Base-by-base conservation (phyloP, 2,113 vertebrate species). In the Manacus vitellinus region DNA sequence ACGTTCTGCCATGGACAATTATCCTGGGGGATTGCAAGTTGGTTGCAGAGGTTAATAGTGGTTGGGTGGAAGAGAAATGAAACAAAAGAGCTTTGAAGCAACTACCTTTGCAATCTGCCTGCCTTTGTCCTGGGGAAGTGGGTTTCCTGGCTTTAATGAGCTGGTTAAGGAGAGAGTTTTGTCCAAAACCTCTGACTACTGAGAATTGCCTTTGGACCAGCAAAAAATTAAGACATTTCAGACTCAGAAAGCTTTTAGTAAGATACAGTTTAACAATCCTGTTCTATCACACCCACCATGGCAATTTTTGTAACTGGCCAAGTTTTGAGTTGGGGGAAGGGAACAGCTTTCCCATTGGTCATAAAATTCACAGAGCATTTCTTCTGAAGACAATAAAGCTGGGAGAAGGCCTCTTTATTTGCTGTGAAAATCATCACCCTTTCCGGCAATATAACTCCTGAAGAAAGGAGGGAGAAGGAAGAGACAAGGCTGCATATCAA, bases 401-500 rank as follows among this genome's bases (percentile, higher is more conserved):
- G 56, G 94, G 94, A 96, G 77, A 95, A 97, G 95, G 95, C 94
- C 96, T 95, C 92, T 98, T 98, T 98, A 97, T 97, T 98, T 98
- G 98, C 98, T 99, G 98, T 99, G 98, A 99, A 99, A 98, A 98
- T 97, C 92, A 92, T 97, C 98, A 98, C 98, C 98, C 97, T 98
- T 98, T 98, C 98, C 97, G 96, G 98, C 96, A 98, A 98, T 98
- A 99, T 98, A 99, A 98, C 97, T 97, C 96, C 96, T 75, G 91
- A 97, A 98, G 98, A 99, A 98, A 97, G 85, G 95, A 97, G 95
- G 85, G 85, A 97, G 96, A 97, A 98, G 98, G 98, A 99, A 98
- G 97, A 98, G 97, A 97, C 96, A 74, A 85, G 97, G 93, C 88
- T 98, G 99, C 99, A 99, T 99, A 99, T 99, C 99, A 99, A 99